phyloP scores from a whole-genome alignment of 2,888 invertebrate genomes.

The Dasypolia templi region DNA sequence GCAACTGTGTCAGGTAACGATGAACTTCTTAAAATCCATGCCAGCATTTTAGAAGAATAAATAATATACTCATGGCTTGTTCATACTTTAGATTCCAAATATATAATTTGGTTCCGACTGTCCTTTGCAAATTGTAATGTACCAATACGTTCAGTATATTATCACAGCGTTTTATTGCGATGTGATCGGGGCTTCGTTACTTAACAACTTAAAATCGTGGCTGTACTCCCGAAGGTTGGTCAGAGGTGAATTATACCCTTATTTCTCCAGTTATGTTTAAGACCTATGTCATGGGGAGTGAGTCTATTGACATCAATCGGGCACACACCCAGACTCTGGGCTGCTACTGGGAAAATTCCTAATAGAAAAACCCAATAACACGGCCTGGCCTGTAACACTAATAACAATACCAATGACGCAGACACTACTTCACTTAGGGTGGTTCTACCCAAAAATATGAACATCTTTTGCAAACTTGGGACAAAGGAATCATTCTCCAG shows the following conservation, averaged over 20 bases:
- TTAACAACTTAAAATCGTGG: neutral
- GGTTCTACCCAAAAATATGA: too few species aligned
- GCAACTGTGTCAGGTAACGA: slow-evolving; percentile 80
- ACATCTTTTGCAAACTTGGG: neutral
- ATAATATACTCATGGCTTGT: neutral
- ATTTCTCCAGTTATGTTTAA: neutral
- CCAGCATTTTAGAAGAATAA: neutral
- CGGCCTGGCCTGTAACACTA: neutral
- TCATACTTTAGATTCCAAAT: neutral
- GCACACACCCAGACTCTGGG: too few species aligned
- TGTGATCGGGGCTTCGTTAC: neutral
- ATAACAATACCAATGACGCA: neutral
- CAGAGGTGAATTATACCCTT: neutral
- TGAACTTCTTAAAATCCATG: neutral
- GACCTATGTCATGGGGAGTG: neutral
- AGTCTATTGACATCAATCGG: neutral
- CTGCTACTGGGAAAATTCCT: neutral
- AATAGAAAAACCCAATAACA: neutral
- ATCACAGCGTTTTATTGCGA: too few species aligned
- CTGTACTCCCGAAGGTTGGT: neutral
- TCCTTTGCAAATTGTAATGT: neutral
- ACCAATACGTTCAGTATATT: neutral
- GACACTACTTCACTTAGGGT: neutral
- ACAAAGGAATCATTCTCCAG: neutral
- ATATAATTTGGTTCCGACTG: neutral